Percentiles rank a stretch among this genome's conserved stretches.
phyloP scores from a whole-genome alignment of 2,888 invertebrate genomes.

The Molanna angustata region DNA sequence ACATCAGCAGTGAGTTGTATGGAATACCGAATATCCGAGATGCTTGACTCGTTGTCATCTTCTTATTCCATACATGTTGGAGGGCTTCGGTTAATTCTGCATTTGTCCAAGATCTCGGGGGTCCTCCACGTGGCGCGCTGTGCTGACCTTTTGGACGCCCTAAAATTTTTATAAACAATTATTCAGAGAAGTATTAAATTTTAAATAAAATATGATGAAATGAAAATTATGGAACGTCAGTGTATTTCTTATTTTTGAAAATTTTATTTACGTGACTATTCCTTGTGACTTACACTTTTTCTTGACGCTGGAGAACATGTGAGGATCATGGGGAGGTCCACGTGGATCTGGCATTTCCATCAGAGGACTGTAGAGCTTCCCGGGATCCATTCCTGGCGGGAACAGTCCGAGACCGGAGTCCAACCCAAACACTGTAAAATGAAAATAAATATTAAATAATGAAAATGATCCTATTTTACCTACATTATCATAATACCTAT shows the following conservation, averaged over 20 bases:
- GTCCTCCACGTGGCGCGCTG: slow-evolving; percentile 86
- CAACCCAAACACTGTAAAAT: slow-evolving; percentile 66
- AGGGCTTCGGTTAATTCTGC: slow-evolving; percentile 86
- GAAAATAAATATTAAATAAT: too few relatives aligned
- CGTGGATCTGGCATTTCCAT: slow-evolving; percentile 74
- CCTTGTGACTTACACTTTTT: slow-evolving; percentile 71
- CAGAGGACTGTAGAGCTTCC: slow-evolving; percentile 67
- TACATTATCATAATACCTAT: too few relatives aligned
- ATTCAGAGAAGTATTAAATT: slow-evolving; percentile 1
- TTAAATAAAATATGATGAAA: not conserved
- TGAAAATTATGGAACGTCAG: not conserved
- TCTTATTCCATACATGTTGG: slow-evolving; percentile 93
- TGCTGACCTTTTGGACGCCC: slow-evolving; percentile 89
- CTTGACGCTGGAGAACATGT: slow-evolving; percentile 67
- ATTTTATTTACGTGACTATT: not conserved
- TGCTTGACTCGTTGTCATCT: slow-evolving; percentile 91
- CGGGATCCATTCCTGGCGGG: slow-evolving; percentile 72
- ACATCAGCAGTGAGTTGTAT: slow-evolving; percentile 90
- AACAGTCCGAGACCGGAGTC: slow-evolving; percentile 73
- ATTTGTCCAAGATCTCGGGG: slow-evolving; percentile 90
- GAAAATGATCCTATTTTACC: too few relatives aligned
- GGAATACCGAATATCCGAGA: slow-evolving; percentile 89
- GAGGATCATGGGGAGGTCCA: slow-evolving; percentile 61
- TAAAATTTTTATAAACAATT: slow-evolving; percentile 37
- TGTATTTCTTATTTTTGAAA: not conserved